phyloP scores from a whole-genome alignment of 2,113 vertebrate species.

The Aegotheles bennettii region DNA sequence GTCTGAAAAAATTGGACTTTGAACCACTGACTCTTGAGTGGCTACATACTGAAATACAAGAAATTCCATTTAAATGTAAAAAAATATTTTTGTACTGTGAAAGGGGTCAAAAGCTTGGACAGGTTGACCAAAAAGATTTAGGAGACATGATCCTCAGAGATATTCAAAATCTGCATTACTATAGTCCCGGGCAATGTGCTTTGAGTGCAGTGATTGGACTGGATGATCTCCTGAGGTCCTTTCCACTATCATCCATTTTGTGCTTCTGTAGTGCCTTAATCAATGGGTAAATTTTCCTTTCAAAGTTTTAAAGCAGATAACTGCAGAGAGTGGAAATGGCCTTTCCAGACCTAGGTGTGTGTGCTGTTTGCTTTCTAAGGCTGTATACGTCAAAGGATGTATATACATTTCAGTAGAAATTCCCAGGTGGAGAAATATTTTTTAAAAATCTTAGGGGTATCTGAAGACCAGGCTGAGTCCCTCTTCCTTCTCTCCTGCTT shows the following conservation, averaged over 20 bases:
- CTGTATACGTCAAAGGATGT: rapidly evolving
- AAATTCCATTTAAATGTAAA: neutral
- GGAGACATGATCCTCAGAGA: neutral
- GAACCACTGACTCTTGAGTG: neutral
- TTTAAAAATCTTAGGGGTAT: neutral
- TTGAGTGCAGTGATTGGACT: neutral
- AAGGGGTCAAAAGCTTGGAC: neutral
- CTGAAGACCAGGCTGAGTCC: neutral
- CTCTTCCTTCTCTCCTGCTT: neutral
- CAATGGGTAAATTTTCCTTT: neutral
- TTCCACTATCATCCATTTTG: neutral
- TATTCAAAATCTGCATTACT: neutral
- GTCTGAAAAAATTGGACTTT: neutral
- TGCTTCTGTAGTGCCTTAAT: neutral
- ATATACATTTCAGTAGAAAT: neutral
- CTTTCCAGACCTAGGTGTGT: neutral
- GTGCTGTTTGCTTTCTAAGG: neutral
- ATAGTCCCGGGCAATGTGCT: neutral
- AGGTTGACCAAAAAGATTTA: neutral
- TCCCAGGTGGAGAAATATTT: neutral
- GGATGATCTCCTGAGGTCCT: neutral
- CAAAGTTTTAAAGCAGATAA: neutral
- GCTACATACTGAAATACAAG: neutral
- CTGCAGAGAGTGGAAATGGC: neutral
- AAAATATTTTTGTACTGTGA: neutral